Evolutionary conservation across 2,113 vertebrate species (phyloP), one percentile per base, ranked within the genome.

Genomic region (Cephalophus harveyi): DNA sequence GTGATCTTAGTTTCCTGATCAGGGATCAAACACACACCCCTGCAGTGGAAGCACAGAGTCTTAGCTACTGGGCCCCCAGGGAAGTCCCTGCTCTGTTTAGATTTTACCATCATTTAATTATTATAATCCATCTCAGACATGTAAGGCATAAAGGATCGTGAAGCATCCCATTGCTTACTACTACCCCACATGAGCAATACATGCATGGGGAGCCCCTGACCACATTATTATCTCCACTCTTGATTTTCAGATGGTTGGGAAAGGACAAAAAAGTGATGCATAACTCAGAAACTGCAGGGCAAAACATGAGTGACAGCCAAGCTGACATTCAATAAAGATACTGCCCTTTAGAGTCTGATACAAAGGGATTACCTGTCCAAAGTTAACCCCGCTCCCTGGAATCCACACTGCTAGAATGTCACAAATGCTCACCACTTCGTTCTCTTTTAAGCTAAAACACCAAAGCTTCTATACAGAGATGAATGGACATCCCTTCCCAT

Each of bases 231-330:
- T 89, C n/a, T 86, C 59, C 74, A 55, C 17, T 78, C 28, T 71
- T 40, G 86, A 57, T 94, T 91, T 95, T 91, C 93, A 92, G 89
- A 76, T 87, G 74, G 64, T n/a, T 95, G 25, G 50, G n/a, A 74
- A 95, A 90, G 55, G 87, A 94, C 62, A 87, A 87, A 78, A 86
- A 40, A 12, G n/a, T 11, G 55, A 54, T 13, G 5, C 12, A 43
- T 55, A 87, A 30, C 60, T 83, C 64, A 87, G 60, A 57, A n/a
- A 83, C 43, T 27, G 19, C 89, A 59, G 40, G 76, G 15, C 25
- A 62, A 95, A 84, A 67, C 28, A 3, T 23, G 57, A 4, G 78
- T 52, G 91, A 43, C 11, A 71, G 59, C 48, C 57, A 33, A 40
- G 74, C 5, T 48, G 67, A n/a, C 33, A 17, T 43, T 88, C 64